phyloP scores from a whole-genome alignment of 1,140 invertebrate species.

The Planococcus citri region DNA sequence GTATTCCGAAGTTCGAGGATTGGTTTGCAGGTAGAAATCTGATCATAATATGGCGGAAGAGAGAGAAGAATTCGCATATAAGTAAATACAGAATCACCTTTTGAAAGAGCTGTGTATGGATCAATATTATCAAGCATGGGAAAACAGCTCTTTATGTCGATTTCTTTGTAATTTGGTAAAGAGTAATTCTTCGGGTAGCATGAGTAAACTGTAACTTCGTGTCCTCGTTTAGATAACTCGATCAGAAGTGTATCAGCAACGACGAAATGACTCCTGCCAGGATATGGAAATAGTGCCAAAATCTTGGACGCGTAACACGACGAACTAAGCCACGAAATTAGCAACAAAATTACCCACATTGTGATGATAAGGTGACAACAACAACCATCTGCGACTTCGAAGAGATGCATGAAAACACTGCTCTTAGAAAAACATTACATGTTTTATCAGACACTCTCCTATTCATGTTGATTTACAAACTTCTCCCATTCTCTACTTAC shows the following conservation, averaged over 20 bases:
- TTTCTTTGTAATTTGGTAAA: background rate
- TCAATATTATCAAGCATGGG: background rate
- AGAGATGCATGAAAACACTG: no score
- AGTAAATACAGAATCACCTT: background rate
- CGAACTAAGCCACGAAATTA: no score
- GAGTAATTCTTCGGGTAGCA: background rate
- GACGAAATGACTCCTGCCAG: constrained; percentile 31
- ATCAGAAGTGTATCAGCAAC: constrained; percentile 31
- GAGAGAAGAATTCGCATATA: no score
- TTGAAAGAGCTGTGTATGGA: background rate
- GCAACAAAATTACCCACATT: no score
- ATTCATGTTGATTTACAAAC: no score
- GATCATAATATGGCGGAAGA: background rate
- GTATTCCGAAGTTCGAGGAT: background rate
- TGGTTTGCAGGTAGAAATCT: background rate
- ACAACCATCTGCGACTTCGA: no score
- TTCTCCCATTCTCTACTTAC: no score
- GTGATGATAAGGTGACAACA: no score
- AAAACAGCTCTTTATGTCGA: background rate
- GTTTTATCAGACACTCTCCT: no score
- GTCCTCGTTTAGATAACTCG: constrained; percentile 30
- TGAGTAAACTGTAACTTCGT: constrained; percentile 30
- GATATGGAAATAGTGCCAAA: constrained; percentile 29
- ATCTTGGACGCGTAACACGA: constrained; percentile 25
- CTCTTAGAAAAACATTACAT: no score